Evolutionary conservation across 2,113 vertebrate species (phyloP), one percentile per base, ranked within the genome.

Genomic region (Pluvianellus socialis): DNA sequence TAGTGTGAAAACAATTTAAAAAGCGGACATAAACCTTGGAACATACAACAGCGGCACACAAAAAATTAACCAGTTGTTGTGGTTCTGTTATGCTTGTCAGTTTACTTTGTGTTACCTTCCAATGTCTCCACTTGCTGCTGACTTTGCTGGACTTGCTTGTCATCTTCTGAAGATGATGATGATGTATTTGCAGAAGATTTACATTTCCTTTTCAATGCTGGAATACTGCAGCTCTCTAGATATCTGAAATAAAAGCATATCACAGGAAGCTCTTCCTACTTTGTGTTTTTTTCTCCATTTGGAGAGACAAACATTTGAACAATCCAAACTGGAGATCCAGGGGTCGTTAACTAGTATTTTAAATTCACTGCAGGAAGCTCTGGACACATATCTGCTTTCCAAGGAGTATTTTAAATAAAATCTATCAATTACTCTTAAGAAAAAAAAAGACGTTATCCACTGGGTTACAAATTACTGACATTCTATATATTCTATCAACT

Each of bases 191-290:
- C 98, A 82, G 95, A 98, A 91, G 98, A 98, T 30, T 98, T 90
- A 66, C 97, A 98, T 96, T 99, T 99, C 14, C 99, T 98, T 83
- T 99, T 99, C 71, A 99, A 66, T 19, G 97, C 98, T 49, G 99
- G 98, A 75, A 98, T 97, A 35, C 86, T 98, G 87, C 98, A 99
- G 98, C 98, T 98, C 96, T 99, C 98, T 92, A 99, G 97, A 88
- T 99, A 99, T 52, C 99, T 99, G 95, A 52, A 83, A 79, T 44
- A 63, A 40, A 81, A 90, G 33, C 20, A 16, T 35, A 76, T 45
- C 83, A 72, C 22, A 42, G 71, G 81, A 92, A 88, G 70, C 70
- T 96, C 87, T 92, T 63, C 56, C 61, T 75, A 59, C 44, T 94
- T 67, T 13, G 17, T 8, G 17, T 9, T 1, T 45, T 45, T 90